phyloP scores from a whole-genome alignment of 2,888 invertebrate genomes.

The Eupithecia insigniata region DNA sequence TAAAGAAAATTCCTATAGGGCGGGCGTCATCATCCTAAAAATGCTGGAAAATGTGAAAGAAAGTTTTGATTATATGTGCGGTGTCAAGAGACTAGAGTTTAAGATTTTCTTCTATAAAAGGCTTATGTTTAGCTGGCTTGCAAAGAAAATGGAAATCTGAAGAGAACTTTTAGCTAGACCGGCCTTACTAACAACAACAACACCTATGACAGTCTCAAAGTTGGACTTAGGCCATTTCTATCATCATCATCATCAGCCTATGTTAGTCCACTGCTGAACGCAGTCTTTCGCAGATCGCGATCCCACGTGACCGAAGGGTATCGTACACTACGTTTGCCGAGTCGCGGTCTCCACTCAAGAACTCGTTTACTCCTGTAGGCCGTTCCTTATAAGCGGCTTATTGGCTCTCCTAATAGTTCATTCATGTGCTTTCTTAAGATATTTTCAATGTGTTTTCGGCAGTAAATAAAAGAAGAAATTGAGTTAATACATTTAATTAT shows the following conservation, averaged over 20 bases:
- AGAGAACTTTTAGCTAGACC: neutral
- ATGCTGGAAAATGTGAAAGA: neutral
- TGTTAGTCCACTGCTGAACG: neutral
- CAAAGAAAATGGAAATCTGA: neutral
- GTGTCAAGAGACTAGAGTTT: neutral
- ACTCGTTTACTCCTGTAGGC: too few species aligned
- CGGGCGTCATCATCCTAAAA: conserved; percentile 3
- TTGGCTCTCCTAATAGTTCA: neutral
- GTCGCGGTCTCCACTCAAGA: too few species aligned
- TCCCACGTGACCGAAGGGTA: too few species aligned
- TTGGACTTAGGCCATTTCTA: too few species aligned
- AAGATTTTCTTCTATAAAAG: neutral
- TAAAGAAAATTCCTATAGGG: conserved; percentile 38
- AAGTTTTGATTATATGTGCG: neutral
- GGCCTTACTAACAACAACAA: neutral
- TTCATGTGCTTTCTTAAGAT: neutral
- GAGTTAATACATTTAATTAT: conserved; percentile 78
- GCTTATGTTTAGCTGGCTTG: neutral
- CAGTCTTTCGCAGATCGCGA: too few species aligned
- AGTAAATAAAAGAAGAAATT: conserved; percentile 50
- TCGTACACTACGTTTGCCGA: too few species aligned
- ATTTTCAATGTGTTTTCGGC: neutral
- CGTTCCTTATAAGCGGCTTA: neutral
- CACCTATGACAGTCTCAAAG: neutral
- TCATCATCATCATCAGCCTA: too few species aligned